Base-by-base conservation (phyloP, 1,140 invertebrate species). In the Cydia splendana region DNA sequence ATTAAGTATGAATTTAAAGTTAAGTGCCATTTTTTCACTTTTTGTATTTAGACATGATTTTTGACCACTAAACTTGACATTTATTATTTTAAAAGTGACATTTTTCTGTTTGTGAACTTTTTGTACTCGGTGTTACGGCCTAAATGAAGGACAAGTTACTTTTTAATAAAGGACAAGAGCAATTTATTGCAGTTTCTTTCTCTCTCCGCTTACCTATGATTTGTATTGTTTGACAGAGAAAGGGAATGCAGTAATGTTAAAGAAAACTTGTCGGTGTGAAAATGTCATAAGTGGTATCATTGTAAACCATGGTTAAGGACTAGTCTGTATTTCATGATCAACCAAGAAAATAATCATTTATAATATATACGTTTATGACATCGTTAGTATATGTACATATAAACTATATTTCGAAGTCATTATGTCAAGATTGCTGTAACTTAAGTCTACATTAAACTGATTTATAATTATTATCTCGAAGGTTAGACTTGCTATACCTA, bases 1-100 rank as follows among this genome's bases (percentile, higher is more conserved):
- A n/a, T 71, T 71, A 69, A 69, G 38, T 71, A 71, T 45, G 67
- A 71, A 71, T 71, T 62, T 45, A 71, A 71, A 71, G 15, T 71
- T 75, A 75, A 75, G 74, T 75, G 74, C 74, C 74, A 75, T 75
- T 75, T 75, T 75, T 57, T 74, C 28, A 71, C 34, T 45, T 71
- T 42, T 71, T 71, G 67, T 71, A 71, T 42, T 71, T 71, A 71
- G 18, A 45, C 34, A 71, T 71, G 67, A 38, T 42, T 71, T 42
- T 71, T 71, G 67, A 42, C 67, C 30, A 71, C 24, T 18, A 12
- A 13, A 48, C 6, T 62, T 62, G 57, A 62, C 57, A 62, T 24
- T 62, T 12, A 20, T 9, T 12, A 24, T 62, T 53, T 62, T 13
- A 57, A 62, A 62, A 24, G 18, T 62, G 20, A 62, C 20, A 62